phyloP scores from a whole-genome alignment of 2,113 vertebrate genomes.

The Steatornis caripensis region DNA sequence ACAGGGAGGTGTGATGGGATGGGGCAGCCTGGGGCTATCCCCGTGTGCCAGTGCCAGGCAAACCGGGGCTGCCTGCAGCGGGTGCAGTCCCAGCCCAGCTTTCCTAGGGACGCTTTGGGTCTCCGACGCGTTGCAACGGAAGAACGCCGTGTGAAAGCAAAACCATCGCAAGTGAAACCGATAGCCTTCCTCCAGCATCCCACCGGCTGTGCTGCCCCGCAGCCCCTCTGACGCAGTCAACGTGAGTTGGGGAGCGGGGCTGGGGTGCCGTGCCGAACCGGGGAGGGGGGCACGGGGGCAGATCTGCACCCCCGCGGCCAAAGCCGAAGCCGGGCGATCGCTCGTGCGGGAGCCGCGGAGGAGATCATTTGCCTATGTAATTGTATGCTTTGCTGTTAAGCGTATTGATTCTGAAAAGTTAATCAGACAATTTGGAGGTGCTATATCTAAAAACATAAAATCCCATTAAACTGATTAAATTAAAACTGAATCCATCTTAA shows the following conservation, averaged over 20 bases:
- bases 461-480: constrained; percentile 69
- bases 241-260: too few species aligned
- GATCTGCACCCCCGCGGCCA: not conserved
- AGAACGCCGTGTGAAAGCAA: accelerated
- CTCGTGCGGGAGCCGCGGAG: not conserved
- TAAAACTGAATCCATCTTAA: constrained; percentile 64
- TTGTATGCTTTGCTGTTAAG: constrained; percentile 65
- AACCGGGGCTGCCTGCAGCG: accelerated
- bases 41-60: not conserved
- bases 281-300: not conserved
- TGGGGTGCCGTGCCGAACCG: accelerated
- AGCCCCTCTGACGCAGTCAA: too few species aligned
- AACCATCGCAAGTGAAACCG: accelerated
- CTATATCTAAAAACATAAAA: constrained; percentile 51
- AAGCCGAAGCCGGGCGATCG: not conserved
- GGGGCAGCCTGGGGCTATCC: too few species aligned
- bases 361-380: constrained; percentile 60
- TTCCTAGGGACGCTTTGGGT: not conserved
- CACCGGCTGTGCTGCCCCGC: accelerated
- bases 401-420: constrained; percentile 68
- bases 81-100: too few species aligned
- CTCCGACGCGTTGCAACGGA: accelerated
- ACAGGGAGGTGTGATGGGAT: accelerated
- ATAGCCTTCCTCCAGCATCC: not conserved
- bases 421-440: constrained; percentile 65